Base-by-base conservation (phyloP, 2,888 invertebrate species). In the Mimas tiliae region DNA sequence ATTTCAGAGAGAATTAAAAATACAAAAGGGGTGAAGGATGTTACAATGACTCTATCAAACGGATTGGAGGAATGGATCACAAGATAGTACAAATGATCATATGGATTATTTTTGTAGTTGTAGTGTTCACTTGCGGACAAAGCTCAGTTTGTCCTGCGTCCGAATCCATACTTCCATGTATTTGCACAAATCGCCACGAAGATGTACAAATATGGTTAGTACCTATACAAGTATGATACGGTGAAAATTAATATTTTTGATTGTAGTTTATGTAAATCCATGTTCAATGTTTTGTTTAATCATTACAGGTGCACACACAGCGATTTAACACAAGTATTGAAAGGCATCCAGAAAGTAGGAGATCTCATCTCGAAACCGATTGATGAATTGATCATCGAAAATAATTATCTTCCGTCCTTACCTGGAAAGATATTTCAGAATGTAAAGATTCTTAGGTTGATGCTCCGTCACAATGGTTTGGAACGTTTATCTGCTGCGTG, bases 271-370 rank as follows among this genome's bases (percentile, higher is more conserved):
- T 38, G 7, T 45, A 14, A 45, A 45, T 14, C 14, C 11, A 7
- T 38, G 7, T 38, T 38, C 38, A 38, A 38, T 38, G 38, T 38
- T 9, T 38, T 38, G 9, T 38, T 51, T 33, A 27, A 50, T 21
- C 6, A 42, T 90, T 92, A 6, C 87, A 98, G 98, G 98, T 98
- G 98, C 85, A 97, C 98, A n/a, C 97, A 98, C 93, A 97, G 97
- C 92, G 97, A 97, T 81, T 89, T 98, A 67, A 95, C 96, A 6
- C 96, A 96, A 82, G 96, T 97, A 16, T 87, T 96, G 72, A 96
- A 95, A 79, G 97, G 97, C 9, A 87, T 97, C 11, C 95, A 96
- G 76, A 94, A 96, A 52, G 94, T 97, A 47, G 95, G 96, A 69
- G 94, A 95, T 63, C 94, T 94, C 69, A 90, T 97, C 64, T 94